A percentile compares a stretch with the other conserved stretches of the same genome.
phyloP scores from a whole-genome alignment of 2,888 invertebrate genomes.

The Dynastes grantii region DNA sequence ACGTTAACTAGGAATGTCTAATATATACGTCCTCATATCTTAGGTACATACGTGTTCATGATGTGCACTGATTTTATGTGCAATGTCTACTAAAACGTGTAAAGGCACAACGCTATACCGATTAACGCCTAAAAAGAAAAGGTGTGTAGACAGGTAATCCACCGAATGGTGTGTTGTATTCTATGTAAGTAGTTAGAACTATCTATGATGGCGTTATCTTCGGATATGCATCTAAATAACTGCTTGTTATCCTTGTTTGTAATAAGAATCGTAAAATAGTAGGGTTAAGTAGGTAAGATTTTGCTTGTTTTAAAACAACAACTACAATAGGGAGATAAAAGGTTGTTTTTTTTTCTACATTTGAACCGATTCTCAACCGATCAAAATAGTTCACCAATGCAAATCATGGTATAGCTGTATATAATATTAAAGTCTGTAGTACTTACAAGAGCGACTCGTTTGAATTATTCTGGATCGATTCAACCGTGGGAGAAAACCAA shows the following conservation, averaged over 20 bases:
- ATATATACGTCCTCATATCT: neutral
- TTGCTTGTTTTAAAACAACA: neutral
- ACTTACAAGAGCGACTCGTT: too few species aligned
- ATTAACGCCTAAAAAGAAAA: conserved; percentile 38
- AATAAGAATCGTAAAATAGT: neutral
- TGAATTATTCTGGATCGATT: too few species aligned
- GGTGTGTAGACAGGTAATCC: neutral
- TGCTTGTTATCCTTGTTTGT: conserved; percentile 12
- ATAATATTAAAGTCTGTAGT: too few species aligned
- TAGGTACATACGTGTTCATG: neutral
- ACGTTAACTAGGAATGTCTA: neutral
- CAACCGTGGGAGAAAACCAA: too few species aligned
- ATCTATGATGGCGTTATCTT: conserved; percentile 38
- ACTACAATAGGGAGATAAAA: neutral
- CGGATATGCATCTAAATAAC: conserved; percentile 53
- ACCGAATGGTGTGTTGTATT: neutral
- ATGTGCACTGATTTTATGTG: conserved; percentile 10
- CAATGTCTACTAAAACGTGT: conserved; percentile 43
- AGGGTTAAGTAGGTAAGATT: neutral
- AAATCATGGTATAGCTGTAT: too few species aligned
- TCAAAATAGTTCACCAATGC: too few species aligned
- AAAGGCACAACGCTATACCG: conserved; percentile 64
- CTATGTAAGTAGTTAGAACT: neutral
- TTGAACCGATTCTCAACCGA: too few species aligned
- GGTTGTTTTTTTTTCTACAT: too few species aligned